Base-by-base conservation (phyloP, 37 sponge, comb jelly and placozoan species). In the Ianthella basta region DNA sequence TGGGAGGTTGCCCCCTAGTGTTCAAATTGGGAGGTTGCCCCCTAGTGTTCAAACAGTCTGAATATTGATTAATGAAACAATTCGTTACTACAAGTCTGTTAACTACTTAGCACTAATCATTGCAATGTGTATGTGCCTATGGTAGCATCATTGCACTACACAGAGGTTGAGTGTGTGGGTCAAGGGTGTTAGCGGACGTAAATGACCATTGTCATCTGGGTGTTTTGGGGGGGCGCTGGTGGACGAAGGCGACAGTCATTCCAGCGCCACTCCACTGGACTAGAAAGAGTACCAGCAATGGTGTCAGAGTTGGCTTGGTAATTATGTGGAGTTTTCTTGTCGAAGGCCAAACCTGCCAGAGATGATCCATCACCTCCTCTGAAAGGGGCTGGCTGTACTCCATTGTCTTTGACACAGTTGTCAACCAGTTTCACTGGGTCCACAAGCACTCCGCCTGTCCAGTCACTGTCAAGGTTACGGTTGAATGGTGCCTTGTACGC, bases 131-230 rank as follows among this genome's bases (percentile, higher is more conserved):
- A n/a, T n/a, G n/a, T n/a, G n/a, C n/a, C n/a, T n/a, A n/a, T n/a
- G n/a, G 50, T 44, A 44, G 8, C 50, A 3, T 44, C 50, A 3
- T 44, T 44, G 8, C 50, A 44, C 50, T 44, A 44, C 50, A 44
- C 50, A 44, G 8, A 44, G 50, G 50, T 8, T n/a, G 3, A 44
- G 50, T 44, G 50, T 44, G 50, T 44, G 50, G 6, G 50, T 44
- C 6, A 44, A 44, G 50, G 50, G 3, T 44, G 50, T 70, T 70
- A 70, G 34, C 72, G 72, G 72, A 70, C 72, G 20, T 37, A 70
- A 15, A 70, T 70, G 19, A 32, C 72, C 72, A 70, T 70, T 20
- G 72, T 70, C 72, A 70, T 70, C 32, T 70, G 20, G 36, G 72
- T 70, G 3, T 44, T 8, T 3, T 44, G 8, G 50, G 6, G 3